Percentiles rank a stretch among this genome's conserved stretches.
Conservation (phyloP, 2,113 vertebrate genomes). For the Triplophysa rosa region DNA sequence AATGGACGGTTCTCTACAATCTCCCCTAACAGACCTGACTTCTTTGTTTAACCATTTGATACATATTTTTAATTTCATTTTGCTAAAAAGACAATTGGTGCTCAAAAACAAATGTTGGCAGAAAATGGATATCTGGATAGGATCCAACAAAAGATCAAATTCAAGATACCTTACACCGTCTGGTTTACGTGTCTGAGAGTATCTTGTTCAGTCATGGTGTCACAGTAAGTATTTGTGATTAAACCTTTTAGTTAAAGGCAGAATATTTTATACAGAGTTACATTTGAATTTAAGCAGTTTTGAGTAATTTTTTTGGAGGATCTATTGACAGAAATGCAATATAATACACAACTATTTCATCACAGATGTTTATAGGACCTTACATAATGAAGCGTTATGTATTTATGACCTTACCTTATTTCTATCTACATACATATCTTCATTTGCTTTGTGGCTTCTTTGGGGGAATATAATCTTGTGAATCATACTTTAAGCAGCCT, state of each 20-base stretch:
- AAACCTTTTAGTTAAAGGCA: conserved; percentile 20
- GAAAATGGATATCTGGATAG: neutral
- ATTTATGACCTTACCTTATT: too few relatives aligned
- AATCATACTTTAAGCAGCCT: conserved; percentile 65
- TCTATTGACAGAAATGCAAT: too few relatives aligned
- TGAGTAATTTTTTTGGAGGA: too few relatives aligned
- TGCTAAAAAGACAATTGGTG: neutral
- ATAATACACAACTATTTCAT: too few relatives aligned
- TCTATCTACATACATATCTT: neutral
- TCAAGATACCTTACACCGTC: neutral
- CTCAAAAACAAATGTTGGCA: neutral
- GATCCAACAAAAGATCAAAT: neutral
- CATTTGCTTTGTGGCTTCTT: neutral
- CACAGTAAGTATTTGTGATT: neutral
- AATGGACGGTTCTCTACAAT: conserved; percentile 9
- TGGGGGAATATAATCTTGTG: conserved; percentile 3
- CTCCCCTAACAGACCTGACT: neutral
- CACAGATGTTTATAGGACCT: too few relatives aligned
- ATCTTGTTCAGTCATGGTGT: neutral
- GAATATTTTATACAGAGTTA: neutral
- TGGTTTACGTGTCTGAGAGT: conserved; percentile 3
- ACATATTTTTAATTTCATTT: neutral
- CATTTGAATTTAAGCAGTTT: neutral
- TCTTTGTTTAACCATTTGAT: neutral
- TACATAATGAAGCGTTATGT: too few relatives aligned